Evolutionary conservation across 2,113 vertebrate species (phyloP).

Genomic region (Excalfactoria chinensis): DNA sequence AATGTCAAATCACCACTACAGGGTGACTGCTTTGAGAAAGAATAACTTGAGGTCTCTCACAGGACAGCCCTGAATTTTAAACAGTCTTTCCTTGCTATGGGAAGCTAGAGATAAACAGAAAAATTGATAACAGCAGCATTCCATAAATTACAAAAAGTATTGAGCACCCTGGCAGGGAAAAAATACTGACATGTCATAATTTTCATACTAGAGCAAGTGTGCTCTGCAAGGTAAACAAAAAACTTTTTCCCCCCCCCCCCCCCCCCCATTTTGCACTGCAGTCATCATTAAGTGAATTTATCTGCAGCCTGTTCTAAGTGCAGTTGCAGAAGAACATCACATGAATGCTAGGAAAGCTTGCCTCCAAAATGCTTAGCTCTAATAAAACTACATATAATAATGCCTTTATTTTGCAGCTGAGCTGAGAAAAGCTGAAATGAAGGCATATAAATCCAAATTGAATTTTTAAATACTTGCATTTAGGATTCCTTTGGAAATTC

Average conservation of each 20-base stretch:
- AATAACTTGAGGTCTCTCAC: not conserved
- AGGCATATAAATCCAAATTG: not conserved
- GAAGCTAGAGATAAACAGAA: not conserved
- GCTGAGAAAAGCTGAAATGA: not conserved
- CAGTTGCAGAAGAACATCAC: slow-evolving; percentile 29
- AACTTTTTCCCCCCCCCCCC: not conserved
- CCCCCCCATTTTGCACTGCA: slow-evolving; percentile 29
- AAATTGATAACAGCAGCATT: not conserved
- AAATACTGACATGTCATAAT: slow-evolving; percentile 16
- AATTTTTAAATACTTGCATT: slow-evolving; percentile 25
- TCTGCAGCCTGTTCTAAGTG: not conserved
- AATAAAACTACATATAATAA: slow-evolving; percentile 24
- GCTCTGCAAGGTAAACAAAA: slow-evolving; percentile 49
- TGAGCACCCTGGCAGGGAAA: not conserved
- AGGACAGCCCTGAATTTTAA: slow-evolving; percentile 1
- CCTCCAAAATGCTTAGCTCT: slow-evolving; percentile 26
- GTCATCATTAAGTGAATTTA: slow-evolving; percentile 54
- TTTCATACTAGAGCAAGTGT: not conserved
- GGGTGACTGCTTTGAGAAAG: not conserved
- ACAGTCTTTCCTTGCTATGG: not conserved
- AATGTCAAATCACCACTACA: not conserved
- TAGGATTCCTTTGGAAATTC: not conserved
- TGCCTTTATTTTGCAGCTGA: slow-evolving; percentile 15
- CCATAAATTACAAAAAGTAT: slow-evolving; percentile 7
- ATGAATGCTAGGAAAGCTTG: not conserved